phyloP scores from a whole-genome alignment of 2,888 invertebrate species.

The Troilus luridus region DNA sequence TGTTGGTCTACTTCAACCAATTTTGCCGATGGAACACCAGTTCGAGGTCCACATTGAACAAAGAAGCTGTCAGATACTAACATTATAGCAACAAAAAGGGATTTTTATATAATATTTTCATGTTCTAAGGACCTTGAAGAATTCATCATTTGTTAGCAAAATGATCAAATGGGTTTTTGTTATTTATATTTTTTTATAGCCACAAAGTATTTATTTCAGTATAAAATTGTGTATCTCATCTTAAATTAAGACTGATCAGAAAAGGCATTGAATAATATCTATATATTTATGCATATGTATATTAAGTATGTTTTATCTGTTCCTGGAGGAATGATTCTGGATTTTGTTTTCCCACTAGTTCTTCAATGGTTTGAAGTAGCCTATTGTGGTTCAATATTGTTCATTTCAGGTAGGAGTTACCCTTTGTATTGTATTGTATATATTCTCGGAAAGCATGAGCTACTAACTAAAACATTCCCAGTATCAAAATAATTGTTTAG shows the following conservation, averaged over 20 bases:
- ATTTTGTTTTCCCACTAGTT: not conserved
- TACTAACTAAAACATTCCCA: not conserved
- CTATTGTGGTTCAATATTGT: not conserved
- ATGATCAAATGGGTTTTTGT: not conserved
- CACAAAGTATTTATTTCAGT: not conserved
- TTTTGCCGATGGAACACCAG: not conserved
- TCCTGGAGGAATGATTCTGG: not conserved
- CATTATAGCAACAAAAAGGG: not conserved
- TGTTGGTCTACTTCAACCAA: not conserved
- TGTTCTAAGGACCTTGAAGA: not conserved
- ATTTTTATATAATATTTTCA: not conserved
- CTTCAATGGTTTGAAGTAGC: not conserved
- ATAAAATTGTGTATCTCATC: not conserved
- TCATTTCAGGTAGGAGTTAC: slow-evolving; percentile 29
- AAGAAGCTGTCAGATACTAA: not conserved
- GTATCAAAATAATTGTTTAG: slow-evolving; percentile 5
- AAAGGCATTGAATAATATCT: slow-evolving; percentile 56
- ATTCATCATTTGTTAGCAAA: not conserved
- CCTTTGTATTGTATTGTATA: not conserved
- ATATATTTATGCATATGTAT: slow-evolving; percentile 23
- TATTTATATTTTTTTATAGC: not conserved
- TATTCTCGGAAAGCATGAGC: slow-evolving; percentile 8
- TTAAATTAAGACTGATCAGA: slow-evolving; percentile 47
- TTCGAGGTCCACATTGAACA: not conserved
- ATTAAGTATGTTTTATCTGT: slow-evolving; percentile 5